Conservation (phyloP, 2,113 vertebrate genomes). For the Pituophis catenifer region DNA sequence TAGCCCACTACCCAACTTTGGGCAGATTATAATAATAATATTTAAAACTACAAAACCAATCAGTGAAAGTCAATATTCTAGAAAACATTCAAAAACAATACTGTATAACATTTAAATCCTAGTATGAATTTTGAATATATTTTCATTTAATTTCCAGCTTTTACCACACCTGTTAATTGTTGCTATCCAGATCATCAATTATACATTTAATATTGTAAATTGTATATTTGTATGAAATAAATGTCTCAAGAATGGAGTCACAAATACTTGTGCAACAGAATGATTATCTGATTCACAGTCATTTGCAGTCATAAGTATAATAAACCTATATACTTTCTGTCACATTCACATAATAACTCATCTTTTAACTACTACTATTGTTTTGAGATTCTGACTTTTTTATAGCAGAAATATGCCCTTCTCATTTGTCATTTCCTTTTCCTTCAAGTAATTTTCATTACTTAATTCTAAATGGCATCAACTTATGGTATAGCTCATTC, state of each 20-base stretch:
- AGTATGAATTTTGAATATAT: background rate
- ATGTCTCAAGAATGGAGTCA: background rate
- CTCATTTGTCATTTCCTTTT: slow-evolving; percentile 61
- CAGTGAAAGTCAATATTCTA: background rate
- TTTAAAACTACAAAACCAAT: background rate
- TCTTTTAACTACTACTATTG: background rate
- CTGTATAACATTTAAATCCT: background rate
- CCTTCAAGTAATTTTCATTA: slow-evolving; percentile 70
- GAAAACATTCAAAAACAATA: background rate
- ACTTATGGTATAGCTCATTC: slow-evolving; percentile 70
- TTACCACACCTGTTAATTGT: slow-evolving; percentile 1
- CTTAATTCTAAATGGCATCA: slow-evolving; percentile 74
- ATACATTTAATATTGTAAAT: background rate
- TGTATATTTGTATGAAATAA: background rate
- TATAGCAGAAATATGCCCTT: slow-evolving; percentile 21
- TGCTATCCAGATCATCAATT: background rate
- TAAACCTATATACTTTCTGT: background rate
- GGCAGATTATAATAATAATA: background rate
- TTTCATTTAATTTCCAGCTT: accelerated
- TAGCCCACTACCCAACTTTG: background rate
- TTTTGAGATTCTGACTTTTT: slow-evolving; percentile 29
- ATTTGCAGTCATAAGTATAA: background rate
- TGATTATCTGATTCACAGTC: background rate
- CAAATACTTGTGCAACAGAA: background rate
- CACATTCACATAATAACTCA: slow-evolving; percentile 9